Percentiles rank a stretch among this genome's conserved stretches.
These are phyloP conservation scores for Caranx melampygus DNA, from an alignment of 2,113 vertebrate species.

Conservation along the genomic window DNA sequence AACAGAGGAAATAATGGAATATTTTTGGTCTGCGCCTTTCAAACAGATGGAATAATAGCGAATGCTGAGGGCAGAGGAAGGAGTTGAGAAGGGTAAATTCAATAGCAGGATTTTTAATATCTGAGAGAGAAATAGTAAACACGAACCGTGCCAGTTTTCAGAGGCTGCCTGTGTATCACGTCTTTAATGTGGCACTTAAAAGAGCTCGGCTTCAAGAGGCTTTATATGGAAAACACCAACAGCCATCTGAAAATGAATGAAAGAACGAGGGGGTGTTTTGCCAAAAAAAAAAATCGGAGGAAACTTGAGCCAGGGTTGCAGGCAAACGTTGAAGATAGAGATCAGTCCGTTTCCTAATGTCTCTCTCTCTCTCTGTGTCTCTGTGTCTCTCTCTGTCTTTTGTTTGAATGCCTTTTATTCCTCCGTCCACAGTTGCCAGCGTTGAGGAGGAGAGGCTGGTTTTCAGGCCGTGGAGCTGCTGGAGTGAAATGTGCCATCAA, in stretches of 20 bases:
- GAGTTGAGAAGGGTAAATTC: conserved; percentile 40
- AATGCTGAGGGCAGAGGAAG: conserved; percentile 25
- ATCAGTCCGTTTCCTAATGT: conserved; percentile 9
- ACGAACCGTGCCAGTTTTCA: conserved; percentile 40
- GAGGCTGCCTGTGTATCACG: conserved; percentile 26
- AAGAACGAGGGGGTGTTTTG: neutral
- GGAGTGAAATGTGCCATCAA: conserved; percentile 20
- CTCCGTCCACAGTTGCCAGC: neutral
- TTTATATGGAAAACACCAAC: conserved; percentile 42
- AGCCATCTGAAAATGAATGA: conserved; percentile 21
- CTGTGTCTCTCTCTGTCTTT: neutral
- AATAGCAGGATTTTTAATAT: conserved; percentile 61
- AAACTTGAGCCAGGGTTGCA: conserved; percentile 11
- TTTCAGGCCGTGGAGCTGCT: neutral
- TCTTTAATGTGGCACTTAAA: conserved; percentile 59
- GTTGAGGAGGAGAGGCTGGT: neutral
- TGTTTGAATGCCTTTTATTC: neutral
- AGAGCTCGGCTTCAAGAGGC: conserved; percentile 44
- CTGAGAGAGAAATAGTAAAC: conserved; percentile 51
- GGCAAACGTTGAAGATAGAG: conserved; percentile 13
- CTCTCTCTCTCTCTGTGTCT: neutral
- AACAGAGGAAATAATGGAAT: conserved; percentile 56
- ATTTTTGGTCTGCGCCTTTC: conserved; percentile 47
- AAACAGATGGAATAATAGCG: conserved; percentile 49
- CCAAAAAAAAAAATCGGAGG: conserved; percentile 13